Base-by-base conservation (phyloP, 2,797 vertebrate species). In the Tenualosa ilisha region DNA sequence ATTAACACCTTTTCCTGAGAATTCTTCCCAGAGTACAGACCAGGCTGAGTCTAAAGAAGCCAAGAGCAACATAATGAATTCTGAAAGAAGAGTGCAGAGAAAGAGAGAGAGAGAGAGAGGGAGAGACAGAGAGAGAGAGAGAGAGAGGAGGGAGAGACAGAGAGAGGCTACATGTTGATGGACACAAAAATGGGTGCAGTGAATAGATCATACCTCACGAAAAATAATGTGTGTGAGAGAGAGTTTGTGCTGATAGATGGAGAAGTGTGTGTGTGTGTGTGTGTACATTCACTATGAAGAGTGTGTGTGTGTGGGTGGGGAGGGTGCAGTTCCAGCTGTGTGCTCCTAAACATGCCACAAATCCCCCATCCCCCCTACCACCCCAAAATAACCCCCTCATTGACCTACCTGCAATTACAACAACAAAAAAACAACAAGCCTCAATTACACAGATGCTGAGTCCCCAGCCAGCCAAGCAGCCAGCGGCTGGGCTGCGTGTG, bases 371-470 rank as follows among this genome's bases (percentile, higher is more conserved):
- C 17, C 65, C 12, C 65, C 65, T 40, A 15, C 65, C 65, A 5
- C 72, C 72, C 40, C 20, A 79, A 79, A 79, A 79, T 46, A 79
- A 79, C 37, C 68, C 68, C 68, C 68, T 75, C 68, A 37, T 75
- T 75, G 68, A 75, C 68, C 37, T 75, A 75, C 68, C 68, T 75
- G 68, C 68, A 75, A 40, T 43, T 79, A 79, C 43, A 79, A 79
- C 37, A 79, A 43, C 15, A 20, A 40, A 12, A 75, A 46, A 79
- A 46, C 37, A 79, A 20, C 72, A 37, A 79, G 72, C 72, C 72
- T 79, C 37, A 79, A 79, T 79, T 79, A 79, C 72, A 79, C 72
- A 79, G 72, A 79, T 46, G 72, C 72, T 79, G 72, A 79, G 20
- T 17, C 7, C 72, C 37, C 17, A 9, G 40, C 72, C 65, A 6